These are phyloP conservation scores for Myrmophylax atrothorax DNA, from an alignment of 2,113 vertebrate species.

Conservation along the genomic window DNA sequence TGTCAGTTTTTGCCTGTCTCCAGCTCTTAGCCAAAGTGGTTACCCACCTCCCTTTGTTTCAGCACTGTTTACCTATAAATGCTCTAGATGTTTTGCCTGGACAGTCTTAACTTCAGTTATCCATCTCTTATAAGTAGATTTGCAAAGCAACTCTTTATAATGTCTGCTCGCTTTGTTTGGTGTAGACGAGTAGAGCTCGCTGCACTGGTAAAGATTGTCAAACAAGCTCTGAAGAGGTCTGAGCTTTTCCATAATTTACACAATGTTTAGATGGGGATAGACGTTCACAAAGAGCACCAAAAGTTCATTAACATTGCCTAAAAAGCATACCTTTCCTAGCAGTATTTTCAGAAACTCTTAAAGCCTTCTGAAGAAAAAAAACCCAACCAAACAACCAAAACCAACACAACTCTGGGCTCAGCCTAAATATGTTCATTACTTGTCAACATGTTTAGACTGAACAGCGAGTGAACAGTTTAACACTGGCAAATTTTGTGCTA, in stretches of 20 bases:
- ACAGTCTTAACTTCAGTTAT: not conserved
- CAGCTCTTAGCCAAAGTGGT: not conserved
- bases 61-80: not conserved
- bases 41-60: not conserved
- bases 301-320: not conserved
- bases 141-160: not conserved
- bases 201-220: not conserved
- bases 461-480: not conserved
- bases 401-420: not conserved
- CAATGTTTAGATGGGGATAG: not conserved
- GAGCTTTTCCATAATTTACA: not conserved
- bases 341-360: not conserved
- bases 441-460: not conserved
- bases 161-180: not conserved
- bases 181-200: not conserved
- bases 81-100: not conserved
- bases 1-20: not conserved
- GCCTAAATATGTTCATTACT: not conserved
- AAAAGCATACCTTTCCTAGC: not conserved
- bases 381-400: not conserved
- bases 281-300: not conserved
- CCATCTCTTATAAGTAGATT: not conserved
- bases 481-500: not conserved
- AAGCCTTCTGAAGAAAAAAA: not conserved
- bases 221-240: not conserved